phyloP scores from a whole-genome alignment of 2,797 vertebrate genomes.

The Acrocephalus scirpaceus region DNA sequence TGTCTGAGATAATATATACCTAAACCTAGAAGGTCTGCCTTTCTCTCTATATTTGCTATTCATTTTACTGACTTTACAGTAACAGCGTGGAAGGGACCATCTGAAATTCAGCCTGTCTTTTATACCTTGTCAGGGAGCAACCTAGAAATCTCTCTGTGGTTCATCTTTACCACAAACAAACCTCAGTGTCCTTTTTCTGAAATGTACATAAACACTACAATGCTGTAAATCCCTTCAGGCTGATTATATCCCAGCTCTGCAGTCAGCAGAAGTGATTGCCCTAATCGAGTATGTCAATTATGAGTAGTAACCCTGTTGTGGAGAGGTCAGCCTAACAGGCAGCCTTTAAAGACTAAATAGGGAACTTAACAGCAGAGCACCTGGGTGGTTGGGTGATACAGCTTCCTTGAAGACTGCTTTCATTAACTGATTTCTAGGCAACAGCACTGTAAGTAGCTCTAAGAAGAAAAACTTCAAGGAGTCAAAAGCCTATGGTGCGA shows the following conservation, averaged over 20 bases:
- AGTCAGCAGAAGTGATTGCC: background rate
- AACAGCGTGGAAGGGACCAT: background rate
- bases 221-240: background rate
- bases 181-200: background rate
- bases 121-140: background rate
- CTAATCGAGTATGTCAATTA: background rate
- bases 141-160: background rate
- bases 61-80: background rate
- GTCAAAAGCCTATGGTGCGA: background rate
- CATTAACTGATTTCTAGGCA: slow-evolving; percentile 32
- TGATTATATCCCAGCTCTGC: background rate
- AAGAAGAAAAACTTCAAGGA: slow-evolving; percentile 34
- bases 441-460: slow-evolving; percentile 35
- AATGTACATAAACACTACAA: background rate
- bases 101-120: background rate
- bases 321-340: background rate
- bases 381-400: background rate
- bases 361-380: slow-evolving; percentile 20
- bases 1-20: background rate
- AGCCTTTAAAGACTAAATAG: slow-evolving; percentile 38
- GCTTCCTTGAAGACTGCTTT: slow-evolving; percentile 23
- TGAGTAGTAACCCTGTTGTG: background rate
- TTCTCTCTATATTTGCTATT: background rate
- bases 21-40: background rate
- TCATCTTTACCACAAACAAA: slow-evolving; percentile 24